A percentile compares a stretch with the other conserved stretches of the same genome.
Conservation (phyloP, 2,113 vertebrate genomes). For the Empidonax alnorum region DNA sequence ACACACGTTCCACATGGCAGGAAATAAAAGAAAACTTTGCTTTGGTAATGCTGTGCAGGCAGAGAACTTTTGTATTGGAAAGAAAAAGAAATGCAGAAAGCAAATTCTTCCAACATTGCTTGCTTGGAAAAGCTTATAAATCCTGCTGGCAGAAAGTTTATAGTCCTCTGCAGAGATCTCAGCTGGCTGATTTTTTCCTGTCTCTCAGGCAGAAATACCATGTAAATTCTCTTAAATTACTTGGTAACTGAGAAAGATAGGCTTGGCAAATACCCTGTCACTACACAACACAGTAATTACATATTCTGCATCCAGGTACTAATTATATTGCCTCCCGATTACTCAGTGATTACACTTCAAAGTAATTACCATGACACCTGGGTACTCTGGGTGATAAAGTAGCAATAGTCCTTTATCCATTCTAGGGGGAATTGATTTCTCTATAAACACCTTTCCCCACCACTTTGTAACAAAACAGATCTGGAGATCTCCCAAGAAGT, state of each 20-base stretch:
- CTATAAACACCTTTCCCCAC: not conserved
- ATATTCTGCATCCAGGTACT: conserved; percentile 40
- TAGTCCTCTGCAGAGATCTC: conserved; percentile 19
- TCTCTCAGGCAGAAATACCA: conserved; percentile 27
- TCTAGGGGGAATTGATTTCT: not conserved
- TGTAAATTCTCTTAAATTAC: conserved; percentile 49
- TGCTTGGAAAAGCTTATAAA: conserved; percentile 1
- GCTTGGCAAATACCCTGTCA: conserved; percentile 17
- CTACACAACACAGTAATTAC: conserved; percentile 41
- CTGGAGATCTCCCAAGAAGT: not conserved
- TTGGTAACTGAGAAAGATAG: conserved; percentile 13
- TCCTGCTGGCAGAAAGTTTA: conserved; percentile 29
- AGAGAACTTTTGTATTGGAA: not conserved
- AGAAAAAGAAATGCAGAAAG: not conserved
- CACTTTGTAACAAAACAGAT: not conserved
- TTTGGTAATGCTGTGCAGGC: not conserved
- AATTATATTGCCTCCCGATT: conserved; percentile 42
- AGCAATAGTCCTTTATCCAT: not conserved
- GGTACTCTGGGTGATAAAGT: not conserved
- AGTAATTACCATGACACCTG: not conserved
- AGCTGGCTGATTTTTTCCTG: conserved; percentile 1
- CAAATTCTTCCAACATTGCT: not conserved
- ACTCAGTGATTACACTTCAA: conserved; percentile 31
- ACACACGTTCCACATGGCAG: not conserved
- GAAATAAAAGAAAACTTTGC: not conserved